Evolutionary conservation across 2,888 invertebrate species (phyloP).

Genomic region (Cenopis cana): DNA sequence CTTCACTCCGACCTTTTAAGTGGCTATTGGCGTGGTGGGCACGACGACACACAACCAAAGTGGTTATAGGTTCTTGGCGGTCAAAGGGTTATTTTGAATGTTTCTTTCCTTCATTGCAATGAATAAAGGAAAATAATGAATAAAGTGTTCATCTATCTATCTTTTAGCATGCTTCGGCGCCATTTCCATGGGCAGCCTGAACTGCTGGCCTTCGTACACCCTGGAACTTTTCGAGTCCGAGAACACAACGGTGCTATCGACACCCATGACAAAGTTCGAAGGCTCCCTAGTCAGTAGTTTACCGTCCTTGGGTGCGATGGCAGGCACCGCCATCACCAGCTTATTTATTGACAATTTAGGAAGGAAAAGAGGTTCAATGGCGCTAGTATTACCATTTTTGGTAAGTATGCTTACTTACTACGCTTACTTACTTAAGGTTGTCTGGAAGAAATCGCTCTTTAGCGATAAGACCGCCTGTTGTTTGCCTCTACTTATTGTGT

Average conservation of each 20-base stretch:
- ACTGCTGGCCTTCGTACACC: slow-evolving; percentile 86
- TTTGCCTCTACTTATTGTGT: too few relatives aligned
- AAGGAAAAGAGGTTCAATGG: slow-evolving; percentile 80
- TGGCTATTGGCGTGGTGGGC: too few relatives aligned
- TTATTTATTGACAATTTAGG: slow-evolving; percentile 79
- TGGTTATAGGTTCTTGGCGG: too few relatives aligned
- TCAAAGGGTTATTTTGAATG: too few relatives aligned
- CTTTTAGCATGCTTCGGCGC: slow-evolving; percentile 67
- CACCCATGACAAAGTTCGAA: slow-evolving; percentile 76
- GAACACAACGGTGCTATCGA: slow-evolving; percentile 68
- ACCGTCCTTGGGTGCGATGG: slow-evolving; percentile 82
- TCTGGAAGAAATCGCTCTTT: too few relatives aligned
- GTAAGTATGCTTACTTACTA: slow-evolving; percentile 64
- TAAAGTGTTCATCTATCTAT: too few relatives aligned
- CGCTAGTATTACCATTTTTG: slow-evolving; percentile 80
- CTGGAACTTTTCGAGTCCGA: slow-evolving; percentile 70
- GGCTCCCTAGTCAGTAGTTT: slow-evolving; percentile 84
- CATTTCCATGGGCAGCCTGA: slow-evolving; percentile 63
- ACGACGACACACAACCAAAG: too few relatives aligned
- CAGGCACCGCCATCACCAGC: slow-evolving; percentile 77
- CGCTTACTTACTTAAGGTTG: too few relatives aligned
- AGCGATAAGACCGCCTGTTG: too few relatives aligned
- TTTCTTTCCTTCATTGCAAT: too few relatives aligned
- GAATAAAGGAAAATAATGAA: too few relatives aligned
- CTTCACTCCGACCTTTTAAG: too few relatives aligned